These are phyloP conservation scores for Fragum fragum DNA, from an alignment of 2,888 invertebrate genomes.

Conservation along the genomic window DNA sequence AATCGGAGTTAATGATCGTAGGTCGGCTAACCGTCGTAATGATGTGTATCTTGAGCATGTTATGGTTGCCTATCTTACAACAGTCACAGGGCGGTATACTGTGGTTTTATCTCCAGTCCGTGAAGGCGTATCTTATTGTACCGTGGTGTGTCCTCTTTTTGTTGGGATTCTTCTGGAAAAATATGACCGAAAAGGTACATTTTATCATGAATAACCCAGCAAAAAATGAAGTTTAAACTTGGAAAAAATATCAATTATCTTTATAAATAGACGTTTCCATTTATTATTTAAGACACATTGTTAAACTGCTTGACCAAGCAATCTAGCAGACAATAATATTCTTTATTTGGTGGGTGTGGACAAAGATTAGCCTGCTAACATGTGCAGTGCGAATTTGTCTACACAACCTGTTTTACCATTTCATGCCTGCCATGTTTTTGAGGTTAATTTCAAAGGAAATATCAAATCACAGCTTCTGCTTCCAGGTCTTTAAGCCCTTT, in stretches of 20 bases:
- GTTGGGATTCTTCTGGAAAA: slow-evolving; percentile 87
- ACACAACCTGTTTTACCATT: too few relatives aligned
- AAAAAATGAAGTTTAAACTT: background rate
- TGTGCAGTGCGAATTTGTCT: too few relatives aligned
- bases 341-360: too few relatives aligned
- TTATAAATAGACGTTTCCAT: background rate
- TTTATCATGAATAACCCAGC: background rate
- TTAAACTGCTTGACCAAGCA: background rate
- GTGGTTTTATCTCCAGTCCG: slow-evolving; percentile 88
- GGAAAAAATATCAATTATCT: background rate
- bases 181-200: slow-evolving; percentile 88
- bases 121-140: slow-evolving; percentile 88
- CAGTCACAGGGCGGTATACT: slow-evolving; percentile 87
- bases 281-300: background rate
- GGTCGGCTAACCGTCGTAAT: slow-evolving; percentile 85
- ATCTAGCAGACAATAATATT: too few relatives aligned
- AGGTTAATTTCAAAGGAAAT: too few relatives aligned
- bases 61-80: slow-evolving; percentile 88
- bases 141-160: slow-evolving; percentile 88
- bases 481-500: too few relatives aligned
- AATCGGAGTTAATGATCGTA: slow-evolving; percentile 85
- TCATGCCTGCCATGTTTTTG: too few relatives aligned
- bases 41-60: slow-evolving; percentile 83
- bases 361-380: too few relatives aligned
- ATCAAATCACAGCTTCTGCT: too few relatives aligned